Base-by-base conservation (phyloP, 1,140 invertebrate genomes). In the Drosophila tristis region DNA sequence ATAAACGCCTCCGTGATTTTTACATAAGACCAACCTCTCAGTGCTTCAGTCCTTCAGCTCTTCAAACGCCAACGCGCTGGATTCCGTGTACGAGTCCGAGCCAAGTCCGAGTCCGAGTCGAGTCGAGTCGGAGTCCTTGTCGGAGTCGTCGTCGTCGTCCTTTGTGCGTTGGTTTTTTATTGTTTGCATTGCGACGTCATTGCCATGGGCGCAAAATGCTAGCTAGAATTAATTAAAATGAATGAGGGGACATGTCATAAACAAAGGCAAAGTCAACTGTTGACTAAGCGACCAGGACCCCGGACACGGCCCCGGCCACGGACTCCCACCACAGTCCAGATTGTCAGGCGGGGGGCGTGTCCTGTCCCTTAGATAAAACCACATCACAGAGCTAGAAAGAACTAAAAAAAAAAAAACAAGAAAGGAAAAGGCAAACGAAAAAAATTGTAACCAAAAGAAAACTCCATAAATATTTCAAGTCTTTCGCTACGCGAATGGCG, bases 201-300 rank as follows among this genome's bases (percentile, higher is more conserved):
- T 77, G 84, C 84, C 84, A 80, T 80, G 84, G 84, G 84, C 84
- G 76, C 72, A 81, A 80, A 89, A 89, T 80, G 84, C 67, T 76
- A 53, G 79, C 76, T 80, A 67, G 85, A 89, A 89, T 89, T 89
- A 89, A 89, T 89, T 89, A 89, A 89, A 89, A 89, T 89, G 84
- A 89, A 89, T 89, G 84, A 89, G 84, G 80, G 85, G 84, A 89
- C 85, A 89, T 89, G 84, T 89, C 84, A 89, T 89, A 89, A 89
- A 89, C 84, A 89, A 89, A 80, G 57, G 57, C 72, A 57, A 65
- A 80, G 84, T 89, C 84, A 89, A 89, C 84, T 89, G 84, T 89
- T 89, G 84, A 89, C 84, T 89, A 82, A 79, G 72, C 76, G 82
- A 79, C 57, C 75, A 64, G 44, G 45, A 23, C 58, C 45, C 60